Conservation (phyloP, 2,113 vertebrate species). For the Labrus mixtus region DNA sequence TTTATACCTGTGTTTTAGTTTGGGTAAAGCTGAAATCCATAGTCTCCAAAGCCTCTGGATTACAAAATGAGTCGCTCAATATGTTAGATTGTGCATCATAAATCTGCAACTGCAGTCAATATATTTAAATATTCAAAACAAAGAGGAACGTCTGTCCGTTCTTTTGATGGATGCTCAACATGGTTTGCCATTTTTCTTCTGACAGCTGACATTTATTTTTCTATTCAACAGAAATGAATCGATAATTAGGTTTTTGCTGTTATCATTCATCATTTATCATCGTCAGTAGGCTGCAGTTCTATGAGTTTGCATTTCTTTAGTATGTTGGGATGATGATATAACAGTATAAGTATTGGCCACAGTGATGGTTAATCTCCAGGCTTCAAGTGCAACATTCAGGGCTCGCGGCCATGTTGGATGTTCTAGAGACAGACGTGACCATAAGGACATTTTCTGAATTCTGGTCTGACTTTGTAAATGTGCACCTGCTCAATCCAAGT, state of each 20-base stretch:
- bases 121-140: constrained; percentile 35
- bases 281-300: not conserved
- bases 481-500: no score
- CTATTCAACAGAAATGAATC: constrained; percentile 30
- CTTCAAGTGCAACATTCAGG: not conserved
- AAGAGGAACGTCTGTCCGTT: not conserved
- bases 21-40: not conserved
- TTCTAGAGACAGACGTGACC: no score
- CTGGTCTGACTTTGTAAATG: no score
- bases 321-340: not conserved
- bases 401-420: no score
- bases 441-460: no score
- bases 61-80: not conserved
- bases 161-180: constrained; percentile 30
- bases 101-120: constrained; percentile 16
- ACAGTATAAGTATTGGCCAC: no score
- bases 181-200: constrained; percentile 37
- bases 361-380: not conserved
- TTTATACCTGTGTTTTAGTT: not conserved
- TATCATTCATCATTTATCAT: constrained; percentile 35
- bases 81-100: constrained; percentile 1
- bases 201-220: constrained; percentile 50
- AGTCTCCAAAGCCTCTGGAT: constrained; percentile 2
- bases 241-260: constrained; percentile 25
- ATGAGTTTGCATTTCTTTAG: constrained; percentile 3